These are phyloP conservation scores for Eumerus sabulonum DNA, from an alignment of 2,888 invertebrate genomes.

Conservation along the genomic window DNA sequence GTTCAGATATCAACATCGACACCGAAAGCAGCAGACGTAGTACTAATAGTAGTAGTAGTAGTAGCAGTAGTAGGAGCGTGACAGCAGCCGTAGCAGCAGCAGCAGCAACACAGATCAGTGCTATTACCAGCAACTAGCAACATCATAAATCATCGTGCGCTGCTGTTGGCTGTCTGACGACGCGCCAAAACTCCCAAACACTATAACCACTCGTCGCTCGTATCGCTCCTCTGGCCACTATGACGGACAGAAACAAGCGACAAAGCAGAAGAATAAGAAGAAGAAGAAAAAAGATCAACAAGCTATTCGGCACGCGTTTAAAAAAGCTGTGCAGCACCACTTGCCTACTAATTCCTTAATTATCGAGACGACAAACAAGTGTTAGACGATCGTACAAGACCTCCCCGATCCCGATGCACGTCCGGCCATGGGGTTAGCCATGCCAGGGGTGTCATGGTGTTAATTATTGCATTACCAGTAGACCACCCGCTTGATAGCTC, in stretches of 20 bases:
- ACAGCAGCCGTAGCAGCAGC: constrained; percentile 59
- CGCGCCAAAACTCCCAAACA: constrained; percentile 58
- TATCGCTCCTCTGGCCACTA: too few species aligned
- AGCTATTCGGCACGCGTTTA: constrained; percentile 63
- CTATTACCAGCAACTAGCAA: constrained; percentile 66
- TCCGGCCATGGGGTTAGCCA: too few species aligned
- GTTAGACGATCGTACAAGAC: constrained; percentile 20
- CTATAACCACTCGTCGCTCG: not conserved
- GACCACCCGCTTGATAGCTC: constrained; percentile 47
- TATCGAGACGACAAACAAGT: constrained; percentile 66
- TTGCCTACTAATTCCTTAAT: constrained; percentile 67
- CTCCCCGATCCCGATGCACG: too few species aligned
- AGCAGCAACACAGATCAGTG: constrained; percentile 62
- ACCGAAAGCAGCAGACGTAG: constrained; percentile 14
- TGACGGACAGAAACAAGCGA: too few species aligned
- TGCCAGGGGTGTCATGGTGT: constrained; percentile 28
- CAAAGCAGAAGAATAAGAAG: too few species aligned
- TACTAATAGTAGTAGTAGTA: constrained; percentile 27
- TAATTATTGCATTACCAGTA: constrained; percentile 38
- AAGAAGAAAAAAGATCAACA: constrained; percentile 17
- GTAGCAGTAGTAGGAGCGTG: constrained; percentile 20
- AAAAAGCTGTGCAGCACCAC: constrained; percentile 62
- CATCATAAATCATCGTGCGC: constrained; percentile 64
- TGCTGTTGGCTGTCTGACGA: constrained; percentile 24
- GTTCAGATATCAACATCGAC: not conserved